Conservation (phyloP, 2,113 vertebrate genomes). For the Oreotrochilus melanogaster region DNA sequence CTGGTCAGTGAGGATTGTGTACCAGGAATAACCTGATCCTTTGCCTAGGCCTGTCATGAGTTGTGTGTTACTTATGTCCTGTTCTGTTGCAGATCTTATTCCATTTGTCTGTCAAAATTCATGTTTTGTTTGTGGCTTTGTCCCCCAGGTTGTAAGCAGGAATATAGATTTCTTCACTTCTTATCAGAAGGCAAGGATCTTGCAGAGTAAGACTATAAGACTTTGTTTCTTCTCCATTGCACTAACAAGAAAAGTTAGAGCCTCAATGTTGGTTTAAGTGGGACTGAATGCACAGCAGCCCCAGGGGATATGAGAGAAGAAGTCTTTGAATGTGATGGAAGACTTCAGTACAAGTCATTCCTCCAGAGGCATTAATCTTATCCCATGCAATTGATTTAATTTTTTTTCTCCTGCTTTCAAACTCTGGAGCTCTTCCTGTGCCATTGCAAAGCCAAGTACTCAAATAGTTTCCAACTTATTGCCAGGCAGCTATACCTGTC, state of each 20-base stretch:
- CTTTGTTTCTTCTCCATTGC: neutral
- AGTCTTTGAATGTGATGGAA: neutral
- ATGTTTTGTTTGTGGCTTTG: neutral
- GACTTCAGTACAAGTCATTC: neutral
- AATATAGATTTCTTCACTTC: neutral
- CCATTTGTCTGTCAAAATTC: neutral
- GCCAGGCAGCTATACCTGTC: neutral
- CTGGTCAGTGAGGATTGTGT: neutral
- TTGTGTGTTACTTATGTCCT: neutral
- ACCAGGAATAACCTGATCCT: neutral
- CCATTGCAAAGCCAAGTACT: neutral
- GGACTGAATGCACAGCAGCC: neutral
- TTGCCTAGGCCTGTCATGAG: neutral
- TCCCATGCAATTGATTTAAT: neutral
- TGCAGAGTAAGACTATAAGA: neutral
- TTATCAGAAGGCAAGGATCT: neutral
- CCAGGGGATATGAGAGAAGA: neutral
- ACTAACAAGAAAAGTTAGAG: neutral
- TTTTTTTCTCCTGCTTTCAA: neutral
- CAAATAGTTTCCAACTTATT: neutral
- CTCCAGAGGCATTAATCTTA: neutral
- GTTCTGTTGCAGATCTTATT: fast-evolving
- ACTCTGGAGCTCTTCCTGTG: neutral
- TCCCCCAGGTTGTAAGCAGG: neutral
- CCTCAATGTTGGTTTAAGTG: neutral